Evolutionary conservation across 2,888 invertebrate genomes (phyloP), one percentile per base, ranked within the genome.

Genomic region (Listrodromus nycthemerus): DNA sequence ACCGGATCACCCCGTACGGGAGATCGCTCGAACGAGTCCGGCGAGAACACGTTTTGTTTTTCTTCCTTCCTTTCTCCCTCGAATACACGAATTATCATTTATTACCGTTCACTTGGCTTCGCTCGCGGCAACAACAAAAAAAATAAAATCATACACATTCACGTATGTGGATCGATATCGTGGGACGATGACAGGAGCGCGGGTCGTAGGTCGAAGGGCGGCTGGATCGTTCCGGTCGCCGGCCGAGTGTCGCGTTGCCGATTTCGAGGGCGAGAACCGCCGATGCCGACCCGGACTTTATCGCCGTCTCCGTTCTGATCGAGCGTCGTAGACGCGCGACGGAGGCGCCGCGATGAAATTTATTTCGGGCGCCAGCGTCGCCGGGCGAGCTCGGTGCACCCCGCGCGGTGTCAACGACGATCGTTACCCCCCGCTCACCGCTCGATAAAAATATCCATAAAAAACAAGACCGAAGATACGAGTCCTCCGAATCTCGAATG

Each of bases 401-500:
- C 85, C 74, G 78, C 74, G 78, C 30, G 63, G 81, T 50, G 75
- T 74, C 84, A 85, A 85, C 61, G 85, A 84, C 65, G 19, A 48
- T 30, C 48, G 21, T 50, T 71, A 75, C 78, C n/a, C n/a, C n/a
- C n/a, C 81, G 74, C 75, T 58, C 75, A 45, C 55, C 67, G 19
- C 41, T 71, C 71, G 6, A 5, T 48, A 45, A 70, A 76, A 10
- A 24, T 63, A 69, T 63, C 13, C n/a, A 52, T 41, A 48, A 61
- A 77, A 37, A 67, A 48, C 70, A 33, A 21, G 3, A 45, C 41
- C 37, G 7, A 45, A 45, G 19, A 70, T 37, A 33, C 33, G n/a
- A 55, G 55, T 21, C 55, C 55, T 19, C 55, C 55, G 55, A 19
- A 24, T 19, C 55, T 10, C 55, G 13, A 1, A 13, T 41, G 13